Percentiles rank a stretch among this genome's conserved stretches.
These are phyloP conservation scores for Rhincodon typus DNA, from an alignment of 2,797 vertebrate genomes.

Conservation along the genomic window DNA sequence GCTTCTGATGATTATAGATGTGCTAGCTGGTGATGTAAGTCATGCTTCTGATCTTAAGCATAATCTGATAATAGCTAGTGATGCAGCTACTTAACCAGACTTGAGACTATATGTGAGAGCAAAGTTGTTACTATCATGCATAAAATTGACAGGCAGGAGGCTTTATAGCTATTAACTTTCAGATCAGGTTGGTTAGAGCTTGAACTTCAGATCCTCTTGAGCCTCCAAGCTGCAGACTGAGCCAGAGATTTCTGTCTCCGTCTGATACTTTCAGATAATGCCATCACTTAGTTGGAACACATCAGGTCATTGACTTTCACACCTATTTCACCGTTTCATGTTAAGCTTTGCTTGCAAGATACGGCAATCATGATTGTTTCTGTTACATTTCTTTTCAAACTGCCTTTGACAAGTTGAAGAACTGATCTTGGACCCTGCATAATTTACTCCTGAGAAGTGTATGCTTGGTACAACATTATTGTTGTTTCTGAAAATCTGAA, in stretches of 20 bases:
- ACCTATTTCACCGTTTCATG: neutral
- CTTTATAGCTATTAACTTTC: constrained; percentile 22
- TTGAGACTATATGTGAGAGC: neutral
- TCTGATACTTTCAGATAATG: neutral
- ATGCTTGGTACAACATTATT: neutral
- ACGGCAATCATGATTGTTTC: neutral
- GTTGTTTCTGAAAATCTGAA: neutral
- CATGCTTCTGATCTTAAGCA: neutral
- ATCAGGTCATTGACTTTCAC: neutral
- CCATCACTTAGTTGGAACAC: neutral
- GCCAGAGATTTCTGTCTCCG: neutral
- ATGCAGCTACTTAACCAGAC: neutral
- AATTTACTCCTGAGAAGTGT: neutral
- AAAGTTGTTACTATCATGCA: neutral
- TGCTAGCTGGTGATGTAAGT: constrained; percentile 14
- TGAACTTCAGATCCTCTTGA: constrained; percentile 22
- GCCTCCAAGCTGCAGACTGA: neutral
- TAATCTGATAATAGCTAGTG: constrained; percentile 29
- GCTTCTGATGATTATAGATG: constrained; percentile 10
- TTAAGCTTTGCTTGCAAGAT: neutral
- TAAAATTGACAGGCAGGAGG: constrained; percentile 23
- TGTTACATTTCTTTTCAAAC: neutral
- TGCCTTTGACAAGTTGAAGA: neutral
- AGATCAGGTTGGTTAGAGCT: constrained; percentile 23
- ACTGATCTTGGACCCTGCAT: neutral